These are phyloP conservation scores for Volucella inanis DNA, from an alignment of 2,888 invertebrate genomes.

Conservation along the genomic window DNA sequence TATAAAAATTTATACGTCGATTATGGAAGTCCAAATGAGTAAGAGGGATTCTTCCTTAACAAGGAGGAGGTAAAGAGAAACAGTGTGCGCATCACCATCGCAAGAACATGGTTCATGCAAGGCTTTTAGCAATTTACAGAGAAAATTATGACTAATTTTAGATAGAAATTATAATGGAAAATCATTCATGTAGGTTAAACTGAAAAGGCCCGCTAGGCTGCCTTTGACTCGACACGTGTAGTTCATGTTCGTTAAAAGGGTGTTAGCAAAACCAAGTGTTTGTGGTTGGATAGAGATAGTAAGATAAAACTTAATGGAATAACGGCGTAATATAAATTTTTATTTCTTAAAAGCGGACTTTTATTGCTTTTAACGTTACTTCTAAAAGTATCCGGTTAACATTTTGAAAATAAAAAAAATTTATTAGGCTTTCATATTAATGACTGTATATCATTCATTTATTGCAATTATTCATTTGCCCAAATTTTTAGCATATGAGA, in stretches of 20 bases:
- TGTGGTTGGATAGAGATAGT: slow-evolving; percentile 5
- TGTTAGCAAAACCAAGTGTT: background rate
- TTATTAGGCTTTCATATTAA: slow-evolving; percentile 7
- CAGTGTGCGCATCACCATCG: background rate
- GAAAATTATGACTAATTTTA: slow-evolving; percentile 65
- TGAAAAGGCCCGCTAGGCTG: slow-evolving; percentile 37
- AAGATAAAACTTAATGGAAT: slow-evolving; percentile 35
- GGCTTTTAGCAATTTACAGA: slow-evolving; percentile 40
- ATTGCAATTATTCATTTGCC: too few species aligned
- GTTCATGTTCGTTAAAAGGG: slow-evolving; percentile 18
- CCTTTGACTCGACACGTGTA: background rate
- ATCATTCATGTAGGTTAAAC: slow-evolving; percentile 50
- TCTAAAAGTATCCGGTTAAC: background rate
- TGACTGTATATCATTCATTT: background rate
- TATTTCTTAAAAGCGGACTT: background rate
- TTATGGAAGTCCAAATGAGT: slow-evolving; percentile 56
- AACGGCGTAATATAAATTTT: slow-evolving; percentile 17
- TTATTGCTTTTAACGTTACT: slow-evolving; percentile 21
- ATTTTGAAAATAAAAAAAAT: slow-evolving; percentile 1
- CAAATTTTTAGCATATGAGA: too few species aligned
- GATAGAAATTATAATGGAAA: slow-evolving; percentile 59
- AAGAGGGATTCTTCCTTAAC: background rate
- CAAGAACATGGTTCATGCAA: background rate
- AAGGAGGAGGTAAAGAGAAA: background rate
- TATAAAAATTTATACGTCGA: background rate